Evolutionary conservation across 2,888 invertebrate genomes (phyloP), one percentile per base, ranked within the genome.

Genomic region (Atethmia centrago): DNA sequence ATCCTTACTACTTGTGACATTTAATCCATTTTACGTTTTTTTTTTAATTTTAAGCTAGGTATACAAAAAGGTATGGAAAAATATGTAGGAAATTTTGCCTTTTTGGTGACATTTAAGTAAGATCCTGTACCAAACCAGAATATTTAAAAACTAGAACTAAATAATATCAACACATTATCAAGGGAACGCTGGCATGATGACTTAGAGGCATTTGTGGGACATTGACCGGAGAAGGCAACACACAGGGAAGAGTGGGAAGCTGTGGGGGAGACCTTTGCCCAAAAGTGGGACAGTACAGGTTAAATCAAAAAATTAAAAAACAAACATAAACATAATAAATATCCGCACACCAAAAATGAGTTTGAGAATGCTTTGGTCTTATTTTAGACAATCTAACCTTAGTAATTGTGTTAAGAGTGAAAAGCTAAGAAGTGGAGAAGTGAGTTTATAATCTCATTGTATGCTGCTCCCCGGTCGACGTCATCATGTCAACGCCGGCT

Each of bases 11-110:
- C n/a, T n/a, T n/a, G n/a, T n/a, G n/a, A n/a, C n/a, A n/a, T n/a
- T n/a, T n/a, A n/a, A n/a, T n/a, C n/a, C n/a, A n/a, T n/a, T n/a
- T n/a, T n/a, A n/a, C n/a, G n/a, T n/a, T n/a, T n/a, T n/a, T n/a
- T n/a, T n/a, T n/a, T n/a, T n/a, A 59, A 77, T 73, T 70, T 21
- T 45, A n/a, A 59, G 31, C 16, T 51, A 49, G 16, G 21, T 62
- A 12, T 36, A 71, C 14, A 25, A 51, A 59, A 72, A 36, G 12
- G 8, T 3, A 56, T 58, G 7, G 3, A 64, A 45, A 40, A 25
- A 4, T 31, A 21, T 42, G 1, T 36, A 49, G 21, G 31, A 59
- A 59, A 55, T 14, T 51, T 59, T 53, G n/a, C 8, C 31, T 47
- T 63, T 71, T 63, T 63, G 28, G 5, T 61, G 55, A 47, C n/a